A percentile compares a stretch with the other conserved stretches of the same genome.
Evolutionary conservation across 2,113 vertebrate genomes (phyloP).

Genomic region (Nestor notabilis): DNA sequence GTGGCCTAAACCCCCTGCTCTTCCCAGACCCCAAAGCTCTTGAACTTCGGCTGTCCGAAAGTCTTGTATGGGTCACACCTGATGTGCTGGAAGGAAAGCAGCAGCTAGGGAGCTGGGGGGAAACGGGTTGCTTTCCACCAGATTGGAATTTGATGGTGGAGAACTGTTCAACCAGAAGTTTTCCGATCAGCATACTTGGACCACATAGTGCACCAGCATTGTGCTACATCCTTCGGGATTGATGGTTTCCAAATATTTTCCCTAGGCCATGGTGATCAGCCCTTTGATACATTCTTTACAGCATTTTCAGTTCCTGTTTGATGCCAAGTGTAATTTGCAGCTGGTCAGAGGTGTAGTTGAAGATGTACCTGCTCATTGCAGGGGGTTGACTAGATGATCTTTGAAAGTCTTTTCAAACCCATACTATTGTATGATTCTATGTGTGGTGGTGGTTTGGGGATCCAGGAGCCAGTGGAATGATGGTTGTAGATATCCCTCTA

Average conservation of each 20-base stretch:
- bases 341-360: not conserved
- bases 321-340: not conserved
- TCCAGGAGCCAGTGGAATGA: not conserved
- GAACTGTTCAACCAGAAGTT: not conserved
- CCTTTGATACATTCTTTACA: not conserved
- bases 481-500: conserved; percentile 34
- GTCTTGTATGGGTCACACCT: not conserved
- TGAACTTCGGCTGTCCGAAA: not conserved
- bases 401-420: not conserved
- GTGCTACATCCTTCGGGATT: not conserved
- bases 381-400: not conserved
- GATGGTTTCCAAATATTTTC: not conserved
- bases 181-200: not conserved
- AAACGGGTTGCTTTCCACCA: not conserved
- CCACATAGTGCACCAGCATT: no score
- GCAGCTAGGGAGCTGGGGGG: not conserved
- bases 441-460: accelerated
- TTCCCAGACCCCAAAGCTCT: not conserved
- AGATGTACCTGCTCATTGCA: not conserved
- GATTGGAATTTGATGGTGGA: not conserved
- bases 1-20: not conserved
- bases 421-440: not conserved
- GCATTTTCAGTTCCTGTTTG: not conserved
- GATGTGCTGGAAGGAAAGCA: not conserved
- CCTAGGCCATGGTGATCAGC: not conserved